Evolutionary conservation across 2,113 vertebrate genomes (phyloP).

Genomic region (Ariopsis seemanni): DNA sequence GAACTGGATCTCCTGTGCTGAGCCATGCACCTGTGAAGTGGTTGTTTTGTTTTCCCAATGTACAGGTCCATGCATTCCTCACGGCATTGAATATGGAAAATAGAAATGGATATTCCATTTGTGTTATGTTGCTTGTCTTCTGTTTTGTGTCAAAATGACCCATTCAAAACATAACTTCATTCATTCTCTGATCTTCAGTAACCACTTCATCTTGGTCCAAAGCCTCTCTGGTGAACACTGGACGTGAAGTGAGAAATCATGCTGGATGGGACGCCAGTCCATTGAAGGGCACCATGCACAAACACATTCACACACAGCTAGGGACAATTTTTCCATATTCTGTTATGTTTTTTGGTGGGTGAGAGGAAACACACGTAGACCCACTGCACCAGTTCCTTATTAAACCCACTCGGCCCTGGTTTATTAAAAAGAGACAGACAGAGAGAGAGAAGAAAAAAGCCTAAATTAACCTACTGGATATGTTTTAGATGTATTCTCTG

Average conservation of each 20-base stretch:
- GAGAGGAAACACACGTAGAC: no score
- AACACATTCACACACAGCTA: neutral
- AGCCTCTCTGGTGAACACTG: neutral
- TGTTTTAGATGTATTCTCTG: neutral
- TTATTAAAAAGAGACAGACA: neutral
- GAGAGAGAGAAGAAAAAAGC: neutral
- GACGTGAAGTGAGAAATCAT: neutral
- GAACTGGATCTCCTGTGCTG: no score
- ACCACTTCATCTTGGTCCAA: neutral
- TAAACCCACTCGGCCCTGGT: neutral
- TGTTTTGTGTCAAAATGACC: neutral
- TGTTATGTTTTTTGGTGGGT: neutral
- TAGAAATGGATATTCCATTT: no score
- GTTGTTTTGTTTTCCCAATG: no score
- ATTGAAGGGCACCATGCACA: neutral
- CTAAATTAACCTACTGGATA: neutral
- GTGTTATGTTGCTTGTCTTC: neutral
- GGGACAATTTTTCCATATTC: neutral
- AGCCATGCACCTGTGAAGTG: no score
- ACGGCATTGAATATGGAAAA: no score
- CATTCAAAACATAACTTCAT: neutral
- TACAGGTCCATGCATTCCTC: neutral
- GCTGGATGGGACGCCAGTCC: neutral
- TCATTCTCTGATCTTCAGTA: neutral
- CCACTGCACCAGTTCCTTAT: neutral